Conservation (phyloP, 1,140 invertebrate genomes). For the Leptestheria dahalacensis region DNA sequence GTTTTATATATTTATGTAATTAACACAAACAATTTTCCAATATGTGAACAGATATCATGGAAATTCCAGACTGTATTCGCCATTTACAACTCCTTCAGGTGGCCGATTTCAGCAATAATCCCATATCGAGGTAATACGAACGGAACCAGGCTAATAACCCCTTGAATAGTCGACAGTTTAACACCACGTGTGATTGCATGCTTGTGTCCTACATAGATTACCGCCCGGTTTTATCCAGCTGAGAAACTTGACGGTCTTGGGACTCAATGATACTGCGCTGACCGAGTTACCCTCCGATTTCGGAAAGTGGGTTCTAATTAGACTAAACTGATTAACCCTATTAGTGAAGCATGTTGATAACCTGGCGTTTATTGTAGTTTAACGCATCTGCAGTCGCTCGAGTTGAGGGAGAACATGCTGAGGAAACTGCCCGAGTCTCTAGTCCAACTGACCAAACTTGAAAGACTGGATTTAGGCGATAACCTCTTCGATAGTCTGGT, state of each 20-base stretch:
- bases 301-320: slow-evolving; percentile 74
- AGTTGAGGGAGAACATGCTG: slow-evolving; percentile 92
- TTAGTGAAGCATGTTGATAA: too few species aligned
- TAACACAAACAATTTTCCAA: too few species aligned
- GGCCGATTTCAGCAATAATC: slow-evolving; percentile 93
- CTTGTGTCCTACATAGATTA: slow-evolving; percentile 48
- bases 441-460: slow-evolving; percentile 69
- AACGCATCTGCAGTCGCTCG: slow-evolving; percentile 73
- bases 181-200: slow-evolving; percentile 51
- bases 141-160: slow-evolving; percentile 54
- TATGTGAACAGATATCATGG: slow-evolving; percentile 86
- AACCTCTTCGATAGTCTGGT: slow-evolving; percentile 97
- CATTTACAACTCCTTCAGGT: slow-evolving; percentile 81
- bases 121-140: slow-evolving; percentile 71
- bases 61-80: slow-evolving; percentile 95
- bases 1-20: too few species aligned
- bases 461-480: slow-evolving; percentile 90
- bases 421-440: slow-evolving; percentile 82
- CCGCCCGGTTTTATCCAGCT: slow-evolving; percentile 89
- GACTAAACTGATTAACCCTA: slow-evolving; percentile 48
- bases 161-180: slow-evolving; percentile 76
- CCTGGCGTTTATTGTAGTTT: slow-evolving; percentile 65
- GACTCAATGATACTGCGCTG: slow-evolving; percentile 93
- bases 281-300: slow-evolving; percentile 87
- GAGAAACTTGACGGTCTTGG: slow-evolving; percentile 79